phyloP scores from a whole-genome alignment of 2,797 vertebrate species.

The Pseudochromis fuscus region DNA sequence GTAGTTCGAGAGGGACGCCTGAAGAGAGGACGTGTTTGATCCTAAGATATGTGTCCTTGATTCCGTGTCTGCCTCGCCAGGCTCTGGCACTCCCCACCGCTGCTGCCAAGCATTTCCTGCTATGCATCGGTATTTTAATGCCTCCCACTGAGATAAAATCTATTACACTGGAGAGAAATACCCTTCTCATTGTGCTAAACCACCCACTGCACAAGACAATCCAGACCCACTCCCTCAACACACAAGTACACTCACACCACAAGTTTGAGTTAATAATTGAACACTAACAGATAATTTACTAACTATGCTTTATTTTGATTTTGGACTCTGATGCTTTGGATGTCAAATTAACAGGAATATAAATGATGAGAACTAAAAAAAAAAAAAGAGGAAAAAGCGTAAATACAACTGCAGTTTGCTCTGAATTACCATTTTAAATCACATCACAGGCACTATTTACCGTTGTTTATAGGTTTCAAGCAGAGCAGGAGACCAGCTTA shows the following conservation, averaged over 20 bases:
- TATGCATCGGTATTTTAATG: constrained; percentile 65
- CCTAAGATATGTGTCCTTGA: constrained; percentile 80
- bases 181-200: constrained; percentile 60
- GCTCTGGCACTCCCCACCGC: constrained; percentile 51
- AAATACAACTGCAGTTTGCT: constrained; percentile 6
- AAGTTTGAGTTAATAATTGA: constrained; percentile 31
- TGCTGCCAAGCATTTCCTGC: constrained; percentile 65
- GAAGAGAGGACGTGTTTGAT: constrained; percentile 81
- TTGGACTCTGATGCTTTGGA: background rate
- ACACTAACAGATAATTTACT: constrained; percentile 19
- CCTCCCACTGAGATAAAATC: constrained; percentile 79
- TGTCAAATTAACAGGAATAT: background rate
- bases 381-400: background rate
- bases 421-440: constrained; percentile 42
- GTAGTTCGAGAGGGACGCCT: constrained; percentile 66
- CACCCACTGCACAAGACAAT: constrained; percentile 56
- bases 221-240: constrained; percentile 34
- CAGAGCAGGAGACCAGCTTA: constrained; percentile 9
- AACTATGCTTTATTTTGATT: constrained; percentile 1
- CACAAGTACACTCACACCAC: constrained; percentile 3
- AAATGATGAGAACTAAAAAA: background rate
- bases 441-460: constrained; percentile 21
- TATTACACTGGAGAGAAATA: constrained; percentile 65
- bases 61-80: constrained; percentile 65
- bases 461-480: constrained; percentile 27